These are phyloP conservation scores for Apocrypta bakeri DNA, from an alignment of 1,140 invertebrate genomes.

Conservation along the genomic window DNA sequence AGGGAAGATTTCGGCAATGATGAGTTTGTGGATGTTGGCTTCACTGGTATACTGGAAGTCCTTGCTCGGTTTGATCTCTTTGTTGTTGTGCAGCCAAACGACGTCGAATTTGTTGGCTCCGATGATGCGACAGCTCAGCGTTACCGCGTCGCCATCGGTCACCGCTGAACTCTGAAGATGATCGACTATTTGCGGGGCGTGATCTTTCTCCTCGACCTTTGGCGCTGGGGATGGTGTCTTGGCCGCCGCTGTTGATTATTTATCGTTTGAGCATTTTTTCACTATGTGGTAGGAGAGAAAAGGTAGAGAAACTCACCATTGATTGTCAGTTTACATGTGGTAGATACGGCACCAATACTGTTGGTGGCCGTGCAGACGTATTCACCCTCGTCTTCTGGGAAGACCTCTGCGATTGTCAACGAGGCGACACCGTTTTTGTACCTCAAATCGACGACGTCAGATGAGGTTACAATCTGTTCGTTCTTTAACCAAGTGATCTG, in stretches of 20 bases:
- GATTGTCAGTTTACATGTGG: conserved; percentile 87
- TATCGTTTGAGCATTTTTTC: too few species aligned
- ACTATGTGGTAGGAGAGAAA: too few species aligned
- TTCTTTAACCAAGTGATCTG: conserved; percentile 91
- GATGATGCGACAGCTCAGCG: conserved; percentile 89
- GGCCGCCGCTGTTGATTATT: conserved; percentile 78
- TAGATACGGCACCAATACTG: conserved; percentile 88
- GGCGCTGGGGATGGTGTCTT: conserved; percentile 65
- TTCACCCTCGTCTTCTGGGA: conserved; percentile 94
- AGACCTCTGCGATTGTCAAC: conserved; percentile 91
- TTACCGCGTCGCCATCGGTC: conserved; percentile 90
- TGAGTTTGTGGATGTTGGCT: conserved; percentile 92
- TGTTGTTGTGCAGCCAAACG: conserved; percentile 96
- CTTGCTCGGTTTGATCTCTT: conserved; percentile 96
- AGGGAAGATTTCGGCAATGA: conserved; percentile 95
- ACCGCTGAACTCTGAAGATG: conserved; percentile 87
- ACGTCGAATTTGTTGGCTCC: conserved; percentile 93
- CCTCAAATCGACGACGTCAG: conserved; percentile 91
- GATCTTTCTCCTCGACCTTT: conserved; percentile 77
- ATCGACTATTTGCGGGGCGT: conserved; percentile 88
- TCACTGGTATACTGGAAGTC: conserved; percentile 95
- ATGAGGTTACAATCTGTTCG: conserved; percentile 83
- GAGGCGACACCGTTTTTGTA: conserved; percentile 92
- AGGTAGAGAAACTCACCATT: conserved; percentile 91
- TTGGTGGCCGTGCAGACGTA: conserved; percentile 94